These are phyloP conservation scores for Hirundo rustica DNA, from an alignment of 2,797 vertebrate species.

Conservation along the genomic window DNA sequence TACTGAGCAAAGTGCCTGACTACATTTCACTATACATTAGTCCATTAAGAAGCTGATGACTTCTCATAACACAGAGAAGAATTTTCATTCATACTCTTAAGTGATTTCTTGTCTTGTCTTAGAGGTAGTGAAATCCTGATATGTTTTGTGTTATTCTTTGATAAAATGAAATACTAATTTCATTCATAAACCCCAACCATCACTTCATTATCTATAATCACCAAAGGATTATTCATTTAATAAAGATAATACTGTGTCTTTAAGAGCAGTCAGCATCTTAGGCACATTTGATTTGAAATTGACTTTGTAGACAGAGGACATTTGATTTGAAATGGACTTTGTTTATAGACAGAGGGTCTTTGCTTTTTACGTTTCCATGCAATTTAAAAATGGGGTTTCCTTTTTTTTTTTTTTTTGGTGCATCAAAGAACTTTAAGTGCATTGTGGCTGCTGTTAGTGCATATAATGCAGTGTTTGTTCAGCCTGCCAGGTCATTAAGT, in stretches of 20 bases:
- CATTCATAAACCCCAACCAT: neutral
- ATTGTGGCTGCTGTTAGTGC: neutral
- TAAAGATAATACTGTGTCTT: neutral
- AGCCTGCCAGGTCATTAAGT: neutral
- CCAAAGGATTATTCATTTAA: neutral
- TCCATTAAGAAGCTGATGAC: slow-evolving; percentile 4
- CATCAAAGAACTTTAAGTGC: neutral
- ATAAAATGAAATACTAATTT: neutral
- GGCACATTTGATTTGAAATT: neutral
- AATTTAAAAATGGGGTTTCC: neutral
- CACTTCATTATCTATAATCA: neutral
- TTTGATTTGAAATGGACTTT: neutral
- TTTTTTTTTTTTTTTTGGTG: neutral
- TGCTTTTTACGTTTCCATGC: neutral
- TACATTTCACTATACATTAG: slow-evolving; percentile 13
- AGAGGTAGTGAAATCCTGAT: slow-evolving; percentile 6
- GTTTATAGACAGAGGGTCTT: neutral
- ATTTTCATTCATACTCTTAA: neutral
- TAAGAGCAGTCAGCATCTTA: neutral
- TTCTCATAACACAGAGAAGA: neutral
- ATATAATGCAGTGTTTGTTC: neutral
- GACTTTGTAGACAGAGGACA: neutral
- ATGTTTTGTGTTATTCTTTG: neutral
- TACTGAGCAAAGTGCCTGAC: neutral
- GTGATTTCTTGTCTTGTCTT: slow-evolving; percentile 45